Evolutionary conservation across 2,113 vertebrate genomes (phyloP).

Genomic region (Callipepla californica): DNA sequence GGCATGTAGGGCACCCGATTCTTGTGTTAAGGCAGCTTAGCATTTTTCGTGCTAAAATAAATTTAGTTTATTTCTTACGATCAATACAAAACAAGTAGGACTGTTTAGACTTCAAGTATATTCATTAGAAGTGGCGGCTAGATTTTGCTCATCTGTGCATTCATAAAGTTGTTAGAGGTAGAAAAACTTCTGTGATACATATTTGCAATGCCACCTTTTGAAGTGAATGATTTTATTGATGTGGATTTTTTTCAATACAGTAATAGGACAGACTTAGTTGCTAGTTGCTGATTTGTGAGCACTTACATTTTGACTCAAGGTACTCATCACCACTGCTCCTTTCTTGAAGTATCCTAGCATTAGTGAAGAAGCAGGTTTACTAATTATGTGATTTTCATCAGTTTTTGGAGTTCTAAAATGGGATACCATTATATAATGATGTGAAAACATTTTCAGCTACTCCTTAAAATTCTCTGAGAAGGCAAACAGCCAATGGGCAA

Average conservation of each 20-base stretch:
- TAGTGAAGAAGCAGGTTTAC: not conserved
- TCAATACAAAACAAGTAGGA: not conserved
- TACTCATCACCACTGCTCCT: not conserved
- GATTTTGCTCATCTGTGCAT: not conserved
- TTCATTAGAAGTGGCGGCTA: not conserved
- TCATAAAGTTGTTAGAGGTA: not conserved
- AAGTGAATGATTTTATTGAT: not conserved
- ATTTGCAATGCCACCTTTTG: not conserved
- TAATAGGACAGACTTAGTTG: not conserved
- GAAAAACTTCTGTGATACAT: not conserved
- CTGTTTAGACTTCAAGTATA: accelerated
- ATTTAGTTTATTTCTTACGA: not conserved
- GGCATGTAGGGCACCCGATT: not conserved
- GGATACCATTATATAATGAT: not conserved
- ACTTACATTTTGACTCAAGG: not conserved
- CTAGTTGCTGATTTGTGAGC: not conserved
- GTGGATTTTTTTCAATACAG: not conserved
- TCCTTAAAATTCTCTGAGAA: not conserved
- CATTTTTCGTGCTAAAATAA: accelerated
- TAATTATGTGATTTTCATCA: not conserved
- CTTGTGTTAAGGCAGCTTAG: not conserved
- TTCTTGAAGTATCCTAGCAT: not conserved
- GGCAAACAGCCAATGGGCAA: not conserved
- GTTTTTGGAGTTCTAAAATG: not conserved
- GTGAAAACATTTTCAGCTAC: not conserved